Base-by-base conservation (phyloP, 2,888 invertebrate genomes). In the Amblyjoppa proteus region DNA sequence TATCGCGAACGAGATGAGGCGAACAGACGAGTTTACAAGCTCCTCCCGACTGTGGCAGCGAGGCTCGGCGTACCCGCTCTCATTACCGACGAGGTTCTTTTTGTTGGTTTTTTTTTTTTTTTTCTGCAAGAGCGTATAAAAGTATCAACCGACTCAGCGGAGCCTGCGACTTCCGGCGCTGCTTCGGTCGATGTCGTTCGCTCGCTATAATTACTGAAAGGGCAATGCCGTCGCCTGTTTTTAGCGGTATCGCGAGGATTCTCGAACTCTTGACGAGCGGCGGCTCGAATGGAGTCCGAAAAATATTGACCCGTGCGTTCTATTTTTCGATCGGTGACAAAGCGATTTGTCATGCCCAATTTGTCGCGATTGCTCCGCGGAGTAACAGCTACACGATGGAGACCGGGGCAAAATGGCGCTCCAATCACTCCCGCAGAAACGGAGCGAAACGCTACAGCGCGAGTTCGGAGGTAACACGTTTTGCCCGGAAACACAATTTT, bases 141-240 rank as follows among this genome's bases (percentile, higher is more conserved):
- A 41, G 71, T 76, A 13, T 41, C 31, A 76, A 66, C 16, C 71
- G 71, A 28, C 16, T 13, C 5, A 71, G 3, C 61, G 61, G 7
- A 76, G 68, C 34, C 41, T 9, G 51, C 61, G 49, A 77, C 70
- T 56, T 56, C 25, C 56, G 7, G 7, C 56, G 2, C 53, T 53
- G 1, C 16, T n/a, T n/a, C 56, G 56, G 9, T 61, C 38, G 70
- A 70, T 75, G 25, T 71, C 53, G 53, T 7, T 71, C n/a, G 53
- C 64, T 66, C 41, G 41, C 41, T 64, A 38, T 64, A 76, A 76
- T 70, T 70, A 58, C 78, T 70, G 56, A 1, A 28, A 34, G 9
- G n/a, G 28, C 28, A 20, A 49, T 41, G 20, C 34, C 53, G 20
- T 20, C n/a, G n/a, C 31, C 56, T 11, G 34, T 56, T 53, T n/a